Evolutionary conservation across 2,888 invertebrate genomes (phyloP), one percentile per base, ranked within the genome.

Genomic region (Agriotes lineatus): DNA sequence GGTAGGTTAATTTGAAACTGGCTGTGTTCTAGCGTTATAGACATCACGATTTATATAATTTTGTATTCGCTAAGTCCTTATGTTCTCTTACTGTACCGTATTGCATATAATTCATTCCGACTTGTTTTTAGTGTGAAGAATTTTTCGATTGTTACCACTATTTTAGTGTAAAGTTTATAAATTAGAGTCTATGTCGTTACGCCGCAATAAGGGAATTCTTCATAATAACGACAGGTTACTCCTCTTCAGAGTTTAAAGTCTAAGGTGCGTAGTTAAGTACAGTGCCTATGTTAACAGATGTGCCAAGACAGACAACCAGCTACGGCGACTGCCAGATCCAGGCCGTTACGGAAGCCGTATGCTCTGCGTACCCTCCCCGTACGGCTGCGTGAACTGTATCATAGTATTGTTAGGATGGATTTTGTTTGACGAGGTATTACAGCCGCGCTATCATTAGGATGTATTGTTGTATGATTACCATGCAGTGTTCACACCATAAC

Each of bases 301-400:
- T 83, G 83, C 83, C 83, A 83, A 83, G 77, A 76, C 70, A 74
- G 69, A 72, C 81, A 81, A 82, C 83, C 83, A 82, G 83, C 83
- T 83, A 83, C 78, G 71, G 80, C 78, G 78, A 81, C 83, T 83
- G 83, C 83, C 83, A 82, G 74, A 77, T 72, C 70, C 68, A 56
- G 19, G 54, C 54, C 14, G 35, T 33, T 50, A 33, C 18, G 48
- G 48, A 58, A 42, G 33, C 12, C 39, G 56, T 59, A 42, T 18
- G 42, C 14, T 42, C 19, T 12, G 12, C 9, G 30, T 45, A 44
- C 44, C 25, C 39, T 48, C 42, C 48, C 19, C 35, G 39, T 56
- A 30, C 7, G 52, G 57, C 68, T 58, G 33, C 22, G 48, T 50
- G 58, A 64, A 69, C 48, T 69, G 69, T 69, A 69, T 65, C 44